A percentile compares a stretch with the other conserved stretches of the same genome.
These are phyloP conservation scores for Trichogramma pretiosum DNA, from an alignment of 1,140 invertebrate genomes.

Conservation along the genomic window DNA sequence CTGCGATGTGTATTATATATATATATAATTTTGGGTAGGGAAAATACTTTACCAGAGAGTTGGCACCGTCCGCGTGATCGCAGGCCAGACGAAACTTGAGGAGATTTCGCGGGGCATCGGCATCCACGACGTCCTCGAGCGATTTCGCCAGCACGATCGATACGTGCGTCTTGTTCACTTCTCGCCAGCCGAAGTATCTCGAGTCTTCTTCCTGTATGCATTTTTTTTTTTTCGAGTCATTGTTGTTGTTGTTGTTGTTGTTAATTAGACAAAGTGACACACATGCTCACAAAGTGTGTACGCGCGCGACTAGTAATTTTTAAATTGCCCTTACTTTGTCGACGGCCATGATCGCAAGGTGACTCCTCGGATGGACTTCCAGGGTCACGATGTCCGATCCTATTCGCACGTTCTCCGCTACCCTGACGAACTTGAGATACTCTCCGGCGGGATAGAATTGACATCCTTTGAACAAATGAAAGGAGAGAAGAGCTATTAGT, in stretches of 20 bases:
- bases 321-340: constrained; percentile 49
- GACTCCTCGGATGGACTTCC: constrained; percentile 64
- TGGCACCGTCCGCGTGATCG: constrained; percentile 35
- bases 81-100: constrained; percentile 70
- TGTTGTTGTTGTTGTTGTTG: too few species aligned
- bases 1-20: neutral
- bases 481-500: too few species aligned
- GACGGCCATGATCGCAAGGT: constrained; percentile 59
- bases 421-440: constrained; percentile 65
- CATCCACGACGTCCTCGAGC: constrained; percentile 70
- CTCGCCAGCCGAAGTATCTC: constrained; percentile 60
- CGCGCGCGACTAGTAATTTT: neutral
- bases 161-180: constrained; percentile 64
- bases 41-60: constrained; percentile 35
- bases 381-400: constrained; percentile 62
- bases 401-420: constrained; percentile 59
- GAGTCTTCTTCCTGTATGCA: constrained; percentile 57
- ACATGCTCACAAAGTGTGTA: neutral
- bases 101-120: constrained; percentile 68
- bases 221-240: too few species aligned
- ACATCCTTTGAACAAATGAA: constrained; percentile 55
- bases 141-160: constrained; percentile 64
- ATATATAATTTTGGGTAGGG: neutral
- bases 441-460: constrained; percentile 70
- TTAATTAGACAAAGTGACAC: constrained; percentile 3